A percentile compares a stretch with the other conserved stretches of the same genome.
phyloP scores from a whole-genome alignment of 2,797 vertebrate genomes.

The Tarsius wallacei region DNA sequence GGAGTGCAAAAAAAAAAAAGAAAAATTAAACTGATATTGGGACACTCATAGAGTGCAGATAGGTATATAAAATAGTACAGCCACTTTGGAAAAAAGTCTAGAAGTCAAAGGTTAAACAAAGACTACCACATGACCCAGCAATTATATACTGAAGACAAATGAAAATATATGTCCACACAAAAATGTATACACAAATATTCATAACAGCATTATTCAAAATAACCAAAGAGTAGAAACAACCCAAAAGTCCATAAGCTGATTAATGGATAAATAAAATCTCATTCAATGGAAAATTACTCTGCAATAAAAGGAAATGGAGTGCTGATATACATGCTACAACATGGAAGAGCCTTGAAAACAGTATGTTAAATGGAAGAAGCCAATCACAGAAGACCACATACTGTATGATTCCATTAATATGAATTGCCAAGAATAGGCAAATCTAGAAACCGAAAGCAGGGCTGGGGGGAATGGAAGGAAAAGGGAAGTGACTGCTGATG shows the following conservation, averaged over 20 bases:
- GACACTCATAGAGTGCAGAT: background rate
- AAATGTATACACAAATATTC: conserved; percentile 21
- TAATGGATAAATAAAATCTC: conserved; percentile 23
- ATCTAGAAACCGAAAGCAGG: background rate
- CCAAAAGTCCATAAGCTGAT: conserved; percentile 41
- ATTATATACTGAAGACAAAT: conserved; percentile 31
- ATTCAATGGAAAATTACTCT: background rate
- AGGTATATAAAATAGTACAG: conserved; percentile 42
- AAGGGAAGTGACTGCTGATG: background rate
- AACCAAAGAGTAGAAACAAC: background rate
- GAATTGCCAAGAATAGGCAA: conserved; percentile 39
- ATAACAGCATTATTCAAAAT: conserved; percentile 26
- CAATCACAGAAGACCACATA: no score
- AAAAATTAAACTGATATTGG: conserved; percentile 56
- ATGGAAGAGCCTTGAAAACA: conserved; percentile 52
- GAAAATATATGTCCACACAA: conserved; percentile 9
- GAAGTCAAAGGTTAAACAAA: conserved; percentile 32
- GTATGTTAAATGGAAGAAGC: conserved; percentile 26
- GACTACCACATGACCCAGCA: background rate
- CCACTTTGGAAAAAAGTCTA: background rate
- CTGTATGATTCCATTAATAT: background rate
- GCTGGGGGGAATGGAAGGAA: background rate
- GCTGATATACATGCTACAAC: background rate
- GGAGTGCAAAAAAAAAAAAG: no score
- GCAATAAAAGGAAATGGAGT: conserved; percentile 55